Evolutionary conservation across 2,797 vertebrate genomes (phyloP).

Genomic region (Alca torda): DNA sequence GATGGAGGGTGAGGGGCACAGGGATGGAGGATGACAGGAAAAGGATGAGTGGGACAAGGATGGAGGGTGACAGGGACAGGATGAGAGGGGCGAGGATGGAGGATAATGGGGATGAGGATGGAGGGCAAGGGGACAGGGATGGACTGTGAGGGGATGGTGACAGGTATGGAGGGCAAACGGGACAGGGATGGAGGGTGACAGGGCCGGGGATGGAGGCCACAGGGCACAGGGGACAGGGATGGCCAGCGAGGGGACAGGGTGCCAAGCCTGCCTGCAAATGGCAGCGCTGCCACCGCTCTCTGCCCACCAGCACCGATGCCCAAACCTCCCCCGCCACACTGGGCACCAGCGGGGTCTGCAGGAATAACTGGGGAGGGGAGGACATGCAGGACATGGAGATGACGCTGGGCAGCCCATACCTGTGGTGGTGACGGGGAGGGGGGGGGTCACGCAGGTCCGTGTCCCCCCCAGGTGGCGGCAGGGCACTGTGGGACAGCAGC

Average conservation of each 20-base stretch:
- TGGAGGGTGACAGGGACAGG: too few relatives aligned
- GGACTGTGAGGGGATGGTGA: not conserved
- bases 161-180: too few relatives aligned
- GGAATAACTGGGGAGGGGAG: not conserved
- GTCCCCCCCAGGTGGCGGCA: not conserved
- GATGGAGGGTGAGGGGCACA: not conserved
- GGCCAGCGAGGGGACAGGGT: not conserved
- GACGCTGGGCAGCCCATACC: not conserved
- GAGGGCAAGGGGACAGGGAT: too few relatives aligned
- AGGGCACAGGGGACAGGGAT: not conserved
- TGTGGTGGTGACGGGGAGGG: accelerated
- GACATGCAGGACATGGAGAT: not conserved
- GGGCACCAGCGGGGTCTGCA: accelerated
- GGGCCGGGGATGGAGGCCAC: not conserved
- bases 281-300: not conserved
- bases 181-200: not conserved
- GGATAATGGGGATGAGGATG: too few relatives aligned
- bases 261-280: not conserved
- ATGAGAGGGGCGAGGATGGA: too few relatives aligned
- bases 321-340: accelerated
- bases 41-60: not conserved
- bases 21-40: not conserved
- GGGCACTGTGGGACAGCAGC: not conserved
- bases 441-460: not conserved
- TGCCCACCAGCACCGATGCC: not conserved